phyloP scores from a whole-genome alignment of 2,113 vertebrate genomes.

The Psittacus erithacus region DNA sequence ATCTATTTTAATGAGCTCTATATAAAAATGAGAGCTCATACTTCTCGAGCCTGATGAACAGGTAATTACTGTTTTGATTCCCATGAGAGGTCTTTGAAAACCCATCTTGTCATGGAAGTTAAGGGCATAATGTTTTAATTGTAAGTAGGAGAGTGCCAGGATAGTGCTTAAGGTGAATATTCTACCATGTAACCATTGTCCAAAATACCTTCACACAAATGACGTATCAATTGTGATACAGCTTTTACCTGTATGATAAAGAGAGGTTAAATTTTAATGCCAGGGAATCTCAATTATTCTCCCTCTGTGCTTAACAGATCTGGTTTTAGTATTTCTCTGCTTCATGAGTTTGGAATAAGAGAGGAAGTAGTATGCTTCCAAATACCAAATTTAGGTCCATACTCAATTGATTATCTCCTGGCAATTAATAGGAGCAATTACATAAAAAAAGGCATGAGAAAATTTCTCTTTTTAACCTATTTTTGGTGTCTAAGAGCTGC shows the following conservation, averaged over 20 bases:
- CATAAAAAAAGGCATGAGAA: background rate
- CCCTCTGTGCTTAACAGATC: background rate
- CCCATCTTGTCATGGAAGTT: conserved; percentile 67
- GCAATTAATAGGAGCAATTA: background rate
- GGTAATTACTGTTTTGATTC: conserved; percentile 74
- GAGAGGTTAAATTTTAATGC: background rate
- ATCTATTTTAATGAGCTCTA: conserved; percentile 75
- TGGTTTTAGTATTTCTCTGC: background rate
- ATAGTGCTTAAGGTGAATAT: conserved; percentile 39
- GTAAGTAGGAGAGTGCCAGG: conserved; percentile 36
- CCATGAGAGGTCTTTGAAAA: conserved; percentile 68
- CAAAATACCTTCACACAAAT: conserved; percentile 50
- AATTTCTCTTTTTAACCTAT: background rate
- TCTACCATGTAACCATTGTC: conserved; percentile 8
- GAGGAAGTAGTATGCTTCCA: background rate
- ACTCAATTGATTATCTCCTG: background rate
- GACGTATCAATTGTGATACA: conserved; percentile 17
- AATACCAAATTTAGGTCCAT: background rate
- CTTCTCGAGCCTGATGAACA: conserved; percentile 67
- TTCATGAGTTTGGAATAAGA: background rate
- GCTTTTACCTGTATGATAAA: background rate
- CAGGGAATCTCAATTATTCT: background rate
- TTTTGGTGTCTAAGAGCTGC: background rate
- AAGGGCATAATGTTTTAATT: conserved; percentile 74
- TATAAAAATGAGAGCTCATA: conserved; percentile 73